phyloP scores from a whole-genome alignment of 2,797 vertebrate species.

The Sebastes cheni region DNA sequence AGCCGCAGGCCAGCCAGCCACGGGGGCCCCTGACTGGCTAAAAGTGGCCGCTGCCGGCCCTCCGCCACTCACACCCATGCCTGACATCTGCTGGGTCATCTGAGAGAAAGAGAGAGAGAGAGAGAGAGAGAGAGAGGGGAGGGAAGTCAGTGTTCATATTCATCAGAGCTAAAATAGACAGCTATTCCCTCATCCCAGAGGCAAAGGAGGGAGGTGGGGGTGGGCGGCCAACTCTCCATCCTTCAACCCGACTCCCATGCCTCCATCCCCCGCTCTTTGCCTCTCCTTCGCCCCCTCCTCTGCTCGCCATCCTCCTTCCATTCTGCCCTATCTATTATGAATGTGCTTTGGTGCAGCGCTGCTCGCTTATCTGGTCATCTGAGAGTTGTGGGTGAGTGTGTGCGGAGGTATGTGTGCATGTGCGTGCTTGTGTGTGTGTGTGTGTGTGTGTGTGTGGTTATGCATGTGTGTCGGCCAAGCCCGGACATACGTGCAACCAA shows the following conservation, averaged over 20 bases:
- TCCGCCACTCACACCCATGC: slow-evolving; percentile 84
- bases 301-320: slow-evolving; percentile 14
- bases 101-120: slow-evolving; percentile 40
- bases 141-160: not conserved
- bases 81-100: slow-evolving; percentile 97
- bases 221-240: not conserved
- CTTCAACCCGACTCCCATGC: not conserved
- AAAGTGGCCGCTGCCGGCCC: slow-evolving; percentile 75
- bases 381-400: slow-evolving; percentile 37
- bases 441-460: not conserved
- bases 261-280: not conserved
- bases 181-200: not conserved
- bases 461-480: not conserved
- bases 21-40: slow-evolving; percentile 83
- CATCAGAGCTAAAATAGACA: slow-evolving; percentile 7
- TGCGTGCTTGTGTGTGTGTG: not conserved
- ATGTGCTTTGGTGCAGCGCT: slow-evolving; percentile 53
- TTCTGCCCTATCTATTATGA: slow-evolving; percentile 60
- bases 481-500: not conserved
- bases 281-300: not conserved
- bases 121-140: slow-evolving; percentile 20
- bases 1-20: slow-evolving; percentile 83
- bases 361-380: slow-evolving; percentile 61
- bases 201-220: not conserved
- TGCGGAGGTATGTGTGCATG: not conserved